Base-by-base conservation (phyloP, 2,797 vertebrate species). In the Lithobates pipiens region DNA sequence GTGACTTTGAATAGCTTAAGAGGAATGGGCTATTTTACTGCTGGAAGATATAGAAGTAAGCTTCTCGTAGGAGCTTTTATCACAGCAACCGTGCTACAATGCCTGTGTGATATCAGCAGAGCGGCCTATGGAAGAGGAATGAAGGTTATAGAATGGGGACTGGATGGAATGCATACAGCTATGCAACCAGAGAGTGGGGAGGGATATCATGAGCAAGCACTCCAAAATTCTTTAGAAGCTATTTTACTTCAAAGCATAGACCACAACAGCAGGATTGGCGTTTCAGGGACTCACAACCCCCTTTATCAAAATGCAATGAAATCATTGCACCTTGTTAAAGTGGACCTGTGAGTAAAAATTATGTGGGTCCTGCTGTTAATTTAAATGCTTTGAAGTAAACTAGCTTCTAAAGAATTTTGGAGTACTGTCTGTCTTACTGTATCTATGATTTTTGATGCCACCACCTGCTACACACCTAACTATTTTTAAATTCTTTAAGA, bases 21-120 rank as follows among this genome's bases (percentile, higher is more conserved):
- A 71, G 78, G 21, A 57, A 57, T n/a, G 68, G 78, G 69, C 78
- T 71, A 72, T 80, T 71, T 81, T 70, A 81, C 79, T 42, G 57
- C 13, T 21, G 50, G 69, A 73, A 73, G 78, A 81, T 81, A 81
- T 54, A 81, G 54, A 36, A 81, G 77, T 78, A 81, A 72, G 69
- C 42, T 34, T 39, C 79, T 61, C 57, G 23, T 61, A 72, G 46
- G 10, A 73, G 10, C 79, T 72, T 73, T 81, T 63, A 81, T 81
- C 79, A 80, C 65, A 61, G 54, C 18, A 11, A 57, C 78, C 50
- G 34, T 23, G 65, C 67, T n/a, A 57, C 78, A 34, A 61, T 81
- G 79, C 63, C 46, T 72, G 69, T 54, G 78, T 25, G 29, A 27
- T 67, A 67, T 67, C 25, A 65, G 61, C 39, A 39, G 39, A 39